phyloP scores from a whole-genome alignment of 2,888 invertebrate species.

The Pardosa pseudoannulata region DNA sequence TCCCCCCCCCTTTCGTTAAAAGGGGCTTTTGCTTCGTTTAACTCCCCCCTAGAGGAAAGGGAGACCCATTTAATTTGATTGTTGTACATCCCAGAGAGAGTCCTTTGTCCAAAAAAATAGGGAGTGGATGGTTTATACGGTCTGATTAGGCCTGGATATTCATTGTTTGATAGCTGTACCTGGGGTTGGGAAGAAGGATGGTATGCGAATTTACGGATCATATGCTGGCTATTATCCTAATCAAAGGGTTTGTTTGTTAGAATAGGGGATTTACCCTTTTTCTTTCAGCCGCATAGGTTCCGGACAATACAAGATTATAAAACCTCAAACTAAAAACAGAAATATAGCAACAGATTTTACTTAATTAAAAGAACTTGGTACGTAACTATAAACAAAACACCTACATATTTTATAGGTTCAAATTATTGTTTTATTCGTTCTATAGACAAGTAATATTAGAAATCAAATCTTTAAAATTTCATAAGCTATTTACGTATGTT shows the following conservation, averaged over 20 bases:
- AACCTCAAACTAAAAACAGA: background rate
- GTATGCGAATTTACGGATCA: background rate
- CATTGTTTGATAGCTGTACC: constrained; percentile 12
- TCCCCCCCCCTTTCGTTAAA: background rate
- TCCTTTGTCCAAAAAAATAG: background rate
- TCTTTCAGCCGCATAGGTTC: too few species aligned
- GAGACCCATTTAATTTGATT: constrained; percentile 58
- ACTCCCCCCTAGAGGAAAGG: constrained; percentile 6
- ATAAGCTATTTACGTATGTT: too few species aligned
- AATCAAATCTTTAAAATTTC: too few species aligned
- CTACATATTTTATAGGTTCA: too few species aligned
- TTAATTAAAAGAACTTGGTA: too few species aligned
- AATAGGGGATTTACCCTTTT: too few species aligned
- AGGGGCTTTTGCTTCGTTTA: background rate
- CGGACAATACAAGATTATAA: background rate
- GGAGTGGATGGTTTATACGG: background rate
- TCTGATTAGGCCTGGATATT: background rate
- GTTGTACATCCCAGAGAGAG: constrained; percentile 34
- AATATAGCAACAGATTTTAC: too few species aligned
- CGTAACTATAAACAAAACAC: too few species aligned
- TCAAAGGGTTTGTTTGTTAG: background rate
- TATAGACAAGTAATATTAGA: too few species aligned
- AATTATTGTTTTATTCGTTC: too few species aligned
- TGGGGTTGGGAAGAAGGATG: background rate
- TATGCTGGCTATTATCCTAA: background rate